Base-by-base conservation (phyloP, 2,797 vertebrate genomes). In the Typhlichthys subterraneus region DNA sequence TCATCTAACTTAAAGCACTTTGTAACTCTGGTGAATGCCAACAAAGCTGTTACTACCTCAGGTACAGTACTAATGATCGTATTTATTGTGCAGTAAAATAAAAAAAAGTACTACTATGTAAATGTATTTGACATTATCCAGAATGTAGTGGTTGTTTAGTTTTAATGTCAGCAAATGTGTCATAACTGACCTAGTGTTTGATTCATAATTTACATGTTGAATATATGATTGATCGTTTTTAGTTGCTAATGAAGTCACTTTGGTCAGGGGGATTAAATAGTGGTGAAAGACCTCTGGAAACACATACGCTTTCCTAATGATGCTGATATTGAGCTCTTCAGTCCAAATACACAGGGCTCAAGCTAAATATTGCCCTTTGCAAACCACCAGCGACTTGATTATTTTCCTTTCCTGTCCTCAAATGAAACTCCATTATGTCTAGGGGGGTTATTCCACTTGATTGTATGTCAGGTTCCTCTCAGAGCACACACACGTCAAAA, bases 311-410 rank as follows among this genome's bases (percentile, higher is more conserved):
- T 46, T 38, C 59, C 75, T 23, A 23, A 66, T 49, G 72, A 76
- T 23, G 62, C 65, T 73, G 74, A 81, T 77, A 68, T 66, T 66
- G 45, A 17, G 57, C 60, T 52, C 12, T 2, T 50, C 54, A 63
- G 70, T 77, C 59, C 61, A 85, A 88, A 87, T 79, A 85, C 71
- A 84, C 79, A 69, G 64, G 65, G 45, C 72, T 78, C 63, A 86
- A 88, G 73, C 76, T 78, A 88, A 91, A 91, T 87, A 89, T 90
- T 87, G 73, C 69, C 80, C 79, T 83, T 73, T 69, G 61, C 81
- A 80, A 87, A 79, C 69, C 65, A 74, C 56, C 63, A 76, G 74
- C 65, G 73, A 31, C 67, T 83, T 84, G 80, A 86, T 91, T 91
- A 85, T 92, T 92, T 90, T 86, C 58, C 74, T 89, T 89, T 76